A percentile compares a stretch with the other conserved stretches of the same genome.
phyloP scores from a whole-genome alignment of 2,113 vertebrate genomes.

The Arvicanthis niloticus region DNA sequence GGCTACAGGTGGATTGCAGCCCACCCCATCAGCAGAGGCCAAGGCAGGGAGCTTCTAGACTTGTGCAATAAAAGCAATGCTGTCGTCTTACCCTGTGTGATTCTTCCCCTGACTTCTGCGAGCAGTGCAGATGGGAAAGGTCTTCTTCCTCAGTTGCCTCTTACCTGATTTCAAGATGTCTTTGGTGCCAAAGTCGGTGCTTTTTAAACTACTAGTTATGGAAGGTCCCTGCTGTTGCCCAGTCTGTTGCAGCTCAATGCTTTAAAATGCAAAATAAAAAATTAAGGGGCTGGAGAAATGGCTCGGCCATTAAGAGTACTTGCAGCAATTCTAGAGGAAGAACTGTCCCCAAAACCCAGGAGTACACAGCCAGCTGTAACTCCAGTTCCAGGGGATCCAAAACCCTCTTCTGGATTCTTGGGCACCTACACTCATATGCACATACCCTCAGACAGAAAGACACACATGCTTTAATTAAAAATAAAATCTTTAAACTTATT shows the following conservation, averaged over 20 bases:
- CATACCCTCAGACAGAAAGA: background rate
- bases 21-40: background rate
- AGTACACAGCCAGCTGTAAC: background rate
- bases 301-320: no score
- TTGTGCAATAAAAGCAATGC: conserved; percentile 56
- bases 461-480: background rate
- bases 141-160: background rate
- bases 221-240: background rate
- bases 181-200: background rate
- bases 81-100: background rate
- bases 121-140: rapidly evolving
- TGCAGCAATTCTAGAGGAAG: background rate
- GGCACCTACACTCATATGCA: background rate
- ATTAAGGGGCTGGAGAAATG: background rate
- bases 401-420: background rate
- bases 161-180: background rate
- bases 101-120: background rate
- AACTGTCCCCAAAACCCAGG: background rate
- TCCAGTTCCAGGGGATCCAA: background rate
- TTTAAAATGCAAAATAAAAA: background rate
- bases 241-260: background rate
- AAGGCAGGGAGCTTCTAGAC: background rate
- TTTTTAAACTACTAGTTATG: background rate
- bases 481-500: background rate
- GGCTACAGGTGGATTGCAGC: background rate